Percentiles rank a stretch among this genome's conserved stretches.
Conservation (phyloP, 2,797 vertebrate species). For the Sparidentex hasta region DNA sequence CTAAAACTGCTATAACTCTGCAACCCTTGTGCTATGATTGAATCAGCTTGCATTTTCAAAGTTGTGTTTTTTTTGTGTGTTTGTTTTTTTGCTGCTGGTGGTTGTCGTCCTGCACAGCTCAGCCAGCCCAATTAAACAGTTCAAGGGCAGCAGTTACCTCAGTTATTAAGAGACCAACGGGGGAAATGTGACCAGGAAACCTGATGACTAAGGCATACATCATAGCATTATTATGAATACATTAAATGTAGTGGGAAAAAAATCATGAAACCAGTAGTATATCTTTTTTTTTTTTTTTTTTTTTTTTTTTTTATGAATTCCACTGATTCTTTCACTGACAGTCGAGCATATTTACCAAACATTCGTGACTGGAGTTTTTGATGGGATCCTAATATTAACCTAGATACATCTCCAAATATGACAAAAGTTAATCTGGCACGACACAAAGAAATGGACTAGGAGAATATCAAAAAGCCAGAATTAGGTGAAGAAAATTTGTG, state of each 20-base stretch:
- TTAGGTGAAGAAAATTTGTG: not conserved
- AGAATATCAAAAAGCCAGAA: conserved; percentile 1
- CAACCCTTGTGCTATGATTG: no score
- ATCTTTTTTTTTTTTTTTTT: not conserved
- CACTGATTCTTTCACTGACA: no score
- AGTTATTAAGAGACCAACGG: conserved; percentile 31
- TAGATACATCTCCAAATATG: conserved; percentile 28
- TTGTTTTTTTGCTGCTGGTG: not conserved
- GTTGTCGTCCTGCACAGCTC: conserved; percentile 4
- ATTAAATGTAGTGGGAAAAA: no score
- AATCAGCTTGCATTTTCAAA: no score
- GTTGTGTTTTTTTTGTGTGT: not conserved
- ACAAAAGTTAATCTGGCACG: conserved; percentile 41
- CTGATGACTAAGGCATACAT: not conserved
- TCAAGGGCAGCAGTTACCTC: conserved; percentile 6
- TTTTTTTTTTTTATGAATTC: not conserved
- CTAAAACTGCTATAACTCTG: no score
- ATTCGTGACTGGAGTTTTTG: conserved; percentile 5
- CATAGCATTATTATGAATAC: not conserved
- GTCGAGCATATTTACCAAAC: not conserved
- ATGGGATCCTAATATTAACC: conserved; percentile 50
- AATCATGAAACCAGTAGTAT: not conserved
- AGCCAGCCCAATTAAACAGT: conserved; percentile 26
- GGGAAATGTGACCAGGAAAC: conserved; percentile 2
- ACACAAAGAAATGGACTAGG: not conserved